A percentile compares a stretch with the other conserved stretches of the same genome.
phyloP scores from a whole-genome alignment of 2,113 vertebrate species.

The Picathartes gymnocephalus region DNA sequence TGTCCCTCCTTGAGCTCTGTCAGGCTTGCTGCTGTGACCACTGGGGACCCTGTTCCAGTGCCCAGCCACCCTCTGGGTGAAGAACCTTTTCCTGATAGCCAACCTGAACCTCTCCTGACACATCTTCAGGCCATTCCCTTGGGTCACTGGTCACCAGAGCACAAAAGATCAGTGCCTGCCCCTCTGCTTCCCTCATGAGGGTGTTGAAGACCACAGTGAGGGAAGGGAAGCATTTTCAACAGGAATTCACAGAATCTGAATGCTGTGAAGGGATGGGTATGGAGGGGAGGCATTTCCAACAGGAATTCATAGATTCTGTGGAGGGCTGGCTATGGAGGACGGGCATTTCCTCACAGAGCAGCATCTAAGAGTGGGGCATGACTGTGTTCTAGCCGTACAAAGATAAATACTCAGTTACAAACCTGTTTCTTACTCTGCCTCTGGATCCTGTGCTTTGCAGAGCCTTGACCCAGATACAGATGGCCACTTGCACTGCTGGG shows the following conservation, averaged over 20 bases:
- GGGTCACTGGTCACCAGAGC: background rate
- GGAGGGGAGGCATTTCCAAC: background rate
- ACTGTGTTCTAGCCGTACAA: background rate
- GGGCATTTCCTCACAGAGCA: background rate
- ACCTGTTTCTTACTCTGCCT: background rate
- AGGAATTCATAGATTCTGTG: background rate
- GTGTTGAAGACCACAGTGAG: background rate
- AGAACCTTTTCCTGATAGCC: background rate
- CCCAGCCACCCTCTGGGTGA: background rate
- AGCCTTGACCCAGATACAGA: background rate
- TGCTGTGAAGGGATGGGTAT: background rate
- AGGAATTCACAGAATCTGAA: background rate
- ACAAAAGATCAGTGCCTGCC: background rate
- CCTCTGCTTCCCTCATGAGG: background rate
- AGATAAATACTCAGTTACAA: background rate
- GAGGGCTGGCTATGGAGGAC: background rate
- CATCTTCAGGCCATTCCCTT: background rate
- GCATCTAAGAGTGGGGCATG: fast-evolving
- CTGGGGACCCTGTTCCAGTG: background rate
- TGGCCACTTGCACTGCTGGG: background rate
- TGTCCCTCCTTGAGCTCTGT: background rate
- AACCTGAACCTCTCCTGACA: background rate
- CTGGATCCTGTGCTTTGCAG: background rate
- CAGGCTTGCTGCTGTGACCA: background rate
- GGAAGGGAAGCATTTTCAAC: background rate